phyloP scores from a whole-genome alignment of 2,888 invertebrate genomes.

The Scaptomyza flava region DNA sequence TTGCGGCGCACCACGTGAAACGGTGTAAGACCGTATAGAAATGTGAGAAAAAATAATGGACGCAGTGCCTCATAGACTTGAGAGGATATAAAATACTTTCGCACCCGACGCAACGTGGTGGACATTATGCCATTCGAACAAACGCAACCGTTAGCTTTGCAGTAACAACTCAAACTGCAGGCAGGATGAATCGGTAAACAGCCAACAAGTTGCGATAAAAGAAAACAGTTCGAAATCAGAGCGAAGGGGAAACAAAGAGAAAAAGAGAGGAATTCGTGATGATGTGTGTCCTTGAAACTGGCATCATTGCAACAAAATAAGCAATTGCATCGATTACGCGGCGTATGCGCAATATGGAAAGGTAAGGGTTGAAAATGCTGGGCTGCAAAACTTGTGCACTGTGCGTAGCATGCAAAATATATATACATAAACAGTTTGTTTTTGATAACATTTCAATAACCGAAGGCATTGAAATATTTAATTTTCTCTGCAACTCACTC shows the following conservation, averaged over 20 bases:
- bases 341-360: conserved; percentile 43
- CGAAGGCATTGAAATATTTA: background rate
- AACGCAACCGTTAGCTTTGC: conserved; percentile 37
- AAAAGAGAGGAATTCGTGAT: conserved; percentile 44
- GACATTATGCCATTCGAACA: conserved; percentile 30
- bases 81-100: conserved; percentile 79
- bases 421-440: conserved; percentile 7
- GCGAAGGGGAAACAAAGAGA: conserved; percentile 3
- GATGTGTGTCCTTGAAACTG: conserved; percentile 35
- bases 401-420: too few relatives aligned
- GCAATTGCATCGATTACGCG: conserved; percentile 25
- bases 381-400: too few relatives aligned
- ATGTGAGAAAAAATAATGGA: conserved; percentile 80
- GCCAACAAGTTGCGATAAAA: conserved; percentile 20
- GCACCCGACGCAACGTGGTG: conserved; percentile 66
- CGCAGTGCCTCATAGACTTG: conserved; percentile 82
- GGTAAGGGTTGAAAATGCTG: conserved; percentile 1
- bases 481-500: background rate
- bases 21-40: conserved; percentile 81
- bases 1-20: conserved; percentile 77
- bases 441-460: conserved; percentile 22
- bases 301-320: background rate
- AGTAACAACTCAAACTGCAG: conserved; percentile 59
- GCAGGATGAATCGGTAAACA: conserved; percentile 28
- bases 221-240: conserved; percentile 19